phyloP scores from a whole-genome alignment of 2,113 vertebrate genomes.

The Dryoscopus gambensis region DNA sequence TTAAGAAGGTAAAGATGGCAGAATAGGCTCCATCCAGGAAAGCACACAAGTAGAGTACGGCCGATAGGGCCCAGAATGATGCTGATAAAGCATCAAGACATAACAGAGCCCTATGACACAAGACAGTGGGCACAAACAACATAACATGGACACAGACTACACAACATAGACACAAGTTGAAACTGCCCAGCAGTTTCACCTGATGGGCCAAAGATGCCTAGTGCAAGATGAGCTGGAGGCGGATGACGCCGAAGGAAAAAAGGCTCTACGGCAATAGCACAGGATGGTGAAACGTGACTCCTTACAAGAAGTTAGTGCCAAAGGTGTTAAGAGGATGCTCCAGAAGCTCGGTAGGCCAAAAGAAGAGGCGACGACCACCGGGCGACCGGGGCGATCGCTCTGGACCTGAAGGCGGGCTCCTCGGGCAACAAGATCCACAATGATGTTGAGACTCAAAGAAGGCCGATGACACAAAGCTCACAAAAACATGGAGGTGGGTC shows the following conservation, averaged over 20 bases:
- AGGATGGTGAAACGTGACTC: background rate
- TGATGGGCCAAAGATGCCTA: background rate
- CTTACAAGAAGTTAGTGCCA: background rate
- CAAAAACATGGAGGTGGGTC: rapidly evolving
- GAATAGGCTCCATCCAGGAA: rapidly evolving
- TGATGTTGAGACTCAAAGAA: background rate
- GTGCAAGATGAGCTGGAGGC: background rate
- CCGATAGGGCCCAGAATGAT: rapidly evolving
- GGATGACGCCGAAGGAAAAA: background rate
- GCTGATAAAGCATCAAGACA: rapidly evolving
- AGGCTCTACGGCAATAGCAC: background rate
- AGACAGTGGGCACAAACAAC: background rate
- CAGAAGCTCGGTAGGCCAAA: background rate
- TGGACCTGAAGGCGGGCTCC: background rate
- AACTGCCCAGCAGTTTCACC: background rate
- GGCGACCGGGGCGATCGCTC: rapidly evolving
- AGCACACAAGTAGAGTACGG: rapidly evolving
- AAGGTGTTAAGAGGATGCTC: background rate
- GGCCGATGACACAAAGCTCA: rapidly evolving
- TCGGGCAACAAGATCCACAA: rapidly evolving
- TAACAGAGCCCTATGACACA: background rate
- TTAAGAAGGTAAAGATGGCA: background rate
- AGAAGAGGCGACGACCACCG: background rate
- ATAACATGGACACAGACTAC: background rate
- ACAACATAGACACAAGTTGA: background rate